phyloP scores from a whole-genome alignment of 2,113 vertebrate genomes.

The Lycocorax pyrrhopterus region DNA sequence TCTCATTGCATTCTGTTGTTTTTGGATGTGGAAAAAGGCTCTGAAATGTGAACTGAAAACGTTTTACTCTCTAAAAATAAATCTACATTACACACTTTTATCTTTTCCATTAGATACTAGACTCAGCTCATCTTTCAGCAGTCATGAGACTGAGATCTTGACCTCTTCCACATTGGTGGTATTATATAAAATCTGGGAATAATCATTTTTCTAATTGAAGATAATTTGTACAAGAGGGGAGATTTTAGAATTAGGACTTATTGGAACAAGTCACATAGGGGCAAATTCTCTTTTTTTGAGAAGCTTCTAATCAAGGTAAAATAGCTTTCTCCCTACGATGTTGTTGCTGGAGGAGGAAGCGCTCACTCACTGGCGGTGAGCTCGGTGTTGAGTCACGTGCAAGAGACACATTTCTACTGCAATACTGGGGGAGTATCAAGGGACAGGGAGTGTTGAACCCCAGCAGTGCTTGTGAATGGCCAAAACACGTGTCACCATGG shows the following conservation, averaged over 20 bases:
- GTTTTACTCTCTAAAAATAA: constrained; percentile 41
- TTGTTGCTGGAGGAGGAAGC: not conserved
- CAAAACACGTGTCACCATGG: not conserved
- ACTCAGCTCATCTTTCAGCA: not conserved
- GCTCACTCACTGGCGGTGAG: not conserved
- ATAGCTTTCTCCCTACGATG: not conserved
- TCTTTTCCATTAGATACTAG: constrained; percentile 11
- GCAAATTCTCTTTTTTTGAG: not conserved
- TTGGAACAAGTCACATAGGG: not conserved
- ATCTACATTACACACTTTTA: not conserved
- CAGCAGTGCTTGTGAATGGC: not conserved
- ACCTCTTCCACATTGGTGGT: not conserved
- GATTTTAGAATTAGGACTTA: not conserved
- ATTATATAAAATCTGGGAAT: not conserved
- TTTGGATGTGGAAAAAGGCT: constrained; percentile 42
- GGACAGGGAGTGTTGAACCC: not conserved
- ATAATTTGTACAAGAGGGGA: not conserved
- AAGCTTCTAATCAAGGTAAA: not conserved
- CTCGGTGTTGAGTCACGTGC: not conserved
- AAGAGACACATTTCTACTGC: not conserved
- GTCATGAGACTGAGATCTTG: not conserved
- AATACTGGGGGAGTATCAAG: not conserved
- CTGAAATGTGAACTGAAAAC: constrained; percentile 9
- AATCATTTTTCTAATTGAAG: not conserved
- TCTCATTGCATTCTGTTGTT: constrained; percentile 26